Base-by-base conservation (phyloP, 2,113 vertebrate species). In the Cephalopholis sonnerati region DNA sequence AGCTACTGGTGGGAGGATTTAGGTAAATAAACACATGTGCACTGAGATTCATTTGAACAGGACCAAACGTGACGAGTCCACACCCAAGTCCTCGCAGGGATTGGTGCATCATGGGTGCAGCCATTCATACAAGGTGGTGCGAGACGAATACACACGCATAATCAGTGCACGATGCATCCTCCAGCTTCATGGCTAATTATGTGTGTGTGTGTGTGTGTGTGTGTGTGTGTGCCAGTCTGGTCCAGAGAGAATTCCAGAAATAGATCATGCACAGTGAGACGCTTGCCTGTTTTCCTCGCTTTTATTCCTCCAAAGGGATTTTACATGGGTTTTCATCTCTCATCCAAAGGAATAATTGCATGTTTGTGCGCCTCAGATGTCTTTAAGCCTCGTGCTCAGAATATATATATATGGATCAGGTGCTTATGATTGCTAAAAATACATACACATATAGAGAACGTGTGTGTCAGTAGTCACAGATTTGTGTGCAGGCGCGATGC, bases 231-330 rank as follows among this genome's bases (percentile, higher is more conserved):
- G 83, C 20, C 50, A 64, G 86, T 86, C 64, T 81, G 69, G 80
- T 93, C 92, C 89, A 46, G 50, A 66, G 93, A 93, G 93, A 87
- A 74, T 85, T 94, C 92, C 91, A 91, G 90, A 93, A 94, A 94
- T 94, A 93, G 91, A 89, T 87, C 78, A 57, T 25, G 77, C 83
- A 88, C 79, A 91, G 86, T 75, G 79, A 90, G 83, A 82, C 48
- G 13, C 89, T 75, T 36, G 77, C 83, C 89, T 87, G 87, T 90
- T 91, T 91, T 87, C 79, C 55, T 75, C 79, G 76, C 77, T 86
- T 87, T 88, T 84, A 86, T 86, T 75, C 84, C 84, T 89, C 92
- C 69, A 44, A 67, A 83, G 92, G 92, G 92, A 89, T 83, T 91
- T 90, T 68, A 84, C 91, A 85, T 66, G 55, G 62, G 70, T 81